These are phyloP conservation scores for Cryptocephalus moraei DNA, from an alignment of 2,888 invertebrate species.

Conservation along the genomic window DNA sequence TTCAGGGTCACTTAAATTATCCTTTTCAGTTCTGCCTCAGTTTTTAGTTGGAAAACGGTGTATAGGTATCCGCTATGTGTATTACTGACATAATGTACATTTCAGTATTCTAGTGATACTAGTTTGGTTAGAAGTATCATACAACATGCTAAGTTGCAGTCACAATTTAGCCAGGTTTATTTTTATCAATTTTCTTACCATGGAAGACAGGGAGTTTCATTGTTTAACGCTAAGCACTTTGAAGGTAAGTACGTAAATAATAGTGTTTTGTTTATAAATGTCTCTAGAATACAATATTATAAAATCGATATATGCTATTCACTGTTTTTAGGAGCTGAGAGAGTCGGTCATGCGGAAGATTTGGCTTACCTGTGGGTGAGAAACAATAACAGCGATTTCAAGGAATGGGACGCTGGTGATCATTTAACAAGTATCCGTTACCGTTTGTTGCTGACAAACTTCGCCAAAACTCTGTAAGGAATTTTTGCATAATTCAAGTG, in stretches of 20 bases:
- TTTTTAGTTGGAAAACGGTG: no score
- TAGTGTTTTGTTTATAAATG: no score
- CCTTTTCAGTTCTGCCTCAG: no score
- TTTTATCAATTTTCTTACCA: conserved; percentile 13
- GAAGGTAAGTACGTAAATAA: conserved; percentile 1
- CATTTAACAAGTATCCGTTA: conserved; percentile 7
- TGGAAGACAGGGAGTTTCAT: conserved; percentile 5
- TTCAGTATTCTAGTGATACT: conserved; percentile 9
- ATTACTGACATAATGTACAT: not conserved
- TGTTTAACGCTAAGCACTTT: conserved; percentile 1
- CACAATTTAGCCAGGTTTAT: conserved; percentile 8
- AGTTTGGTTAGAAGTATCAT: conserved; percentile 4
- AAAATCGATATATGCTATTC: conserved; percentile 19
- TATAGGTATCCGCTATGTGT: no score
- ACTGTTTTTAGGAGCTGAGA: conserved; percentile 28
- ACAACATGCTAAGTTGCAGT: conserved; percentile 7
- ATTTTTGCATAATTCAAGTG: not conserved
- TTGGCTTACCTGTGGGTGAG: conserved; percentile 13
- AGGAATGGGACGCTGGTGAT: conserved; percentile 7
- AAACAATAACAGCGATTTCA: conserved; percentile 11
- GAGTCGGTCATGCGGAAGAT: conserved; percentile 16
- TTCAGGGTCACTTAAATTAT: no score
- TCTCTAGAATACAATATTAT: no score
- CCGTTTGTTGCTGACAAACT: conserved; percentile 42
- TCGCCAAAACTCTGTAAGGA: conserved; percentile 45